These are phyloP conservation scores for Spizella passerina DNA, from an alignment of 2,797 vertebrate species.

Conservation along the genomic window DNA sequence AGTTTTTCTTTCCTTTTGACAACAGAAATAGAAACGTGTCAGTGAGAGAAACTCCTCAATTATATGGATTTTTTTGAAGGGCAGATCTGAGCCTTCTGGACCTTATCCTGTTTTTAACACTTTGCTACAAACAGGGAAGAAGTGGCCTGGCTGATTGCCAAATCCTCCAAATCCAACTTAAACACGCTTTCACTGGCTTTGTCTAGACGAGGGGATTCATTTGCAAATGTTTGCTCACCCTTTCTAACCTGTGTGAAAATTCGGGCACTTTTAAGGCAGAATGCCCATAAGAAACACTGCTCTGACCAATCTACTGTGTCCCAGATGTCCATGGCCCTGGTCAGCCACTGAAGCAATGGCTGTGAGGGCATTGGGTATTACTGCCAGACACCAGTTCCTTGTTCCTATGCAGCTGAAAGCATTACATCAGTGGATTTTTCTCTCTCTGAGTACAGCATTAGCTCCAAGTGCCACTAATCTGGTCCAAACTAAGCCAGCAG, in stretches of 20 bases:
- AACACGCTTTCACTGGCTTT: background rate
- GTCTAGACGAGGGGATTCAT: background rate
- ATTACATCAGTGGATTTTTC: background rate
- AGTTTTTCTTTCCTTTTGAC: conserved; percentile 56
- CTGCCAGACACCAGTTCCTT: background rate
- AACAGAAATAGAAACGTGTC: conserved; percentile 22
- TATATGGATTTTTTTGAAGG: conserved; percentile 40
- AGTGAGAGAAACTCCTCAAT: conserved; percentile 55
- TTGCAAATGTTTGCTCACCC: conserved; percentile 1
- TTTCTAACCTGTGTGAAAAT: background rate
- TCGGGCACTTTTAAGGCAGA: background rate
- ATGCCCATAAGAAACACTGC: background rate
- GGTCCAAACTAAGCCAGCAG: background rate
- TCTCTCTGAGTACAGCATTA: background rate
- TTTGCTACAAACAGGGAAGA: background rate
- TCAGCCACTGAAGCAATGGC: background rate
- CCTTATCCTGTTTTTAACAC: conserved; percentile 31
- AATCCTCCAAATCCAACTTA: background rate
- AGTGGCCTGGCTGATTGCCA: background rate
- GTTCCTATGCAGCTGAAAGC: background rate
- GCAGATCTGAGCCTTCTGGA: conserved; percentile 42
- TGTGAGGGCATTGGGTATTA: background rate
- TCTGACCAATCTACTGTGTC: background rate
- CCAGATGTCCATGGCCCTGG: accelerated
- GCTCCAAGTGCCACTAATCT: background rate